Percentiles rank a stretch among this genome's conserved stretches.
Evolutionary conservation across 2,113 vertebrate genomes (phyloP).

Genomic region (Ictalurus furcatus): DNA sequence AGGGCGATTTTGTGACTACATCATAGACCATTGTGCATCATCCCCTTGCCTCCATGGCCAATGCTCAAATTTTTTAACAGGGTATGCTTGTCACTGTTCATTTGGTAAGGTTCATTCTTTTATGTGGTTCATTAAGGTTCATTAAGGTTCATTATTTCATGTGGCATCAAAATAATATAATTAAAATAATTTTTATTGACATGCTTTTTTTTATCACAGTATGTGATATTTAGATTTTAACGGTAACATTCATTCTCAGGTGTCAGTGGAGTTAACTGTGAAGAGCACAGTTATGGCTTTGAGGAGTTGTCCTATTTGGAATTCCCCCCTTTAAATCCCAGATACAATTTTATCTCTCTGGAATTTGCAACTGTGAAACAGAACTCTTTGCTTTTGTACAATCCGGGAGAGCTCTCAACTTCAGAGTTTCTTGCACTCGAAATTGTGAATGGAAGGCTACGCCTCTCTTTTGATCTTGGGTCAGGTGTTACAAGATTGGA

Average conservation of each 20-base stretch:
- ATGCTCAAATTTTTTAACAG: conserved; percentile 65
- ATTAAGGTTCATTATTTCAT: background rate
- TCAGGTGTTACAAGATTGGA: conserved; percentile 68
- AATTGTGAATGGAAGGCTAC: conserved; percentile 64
- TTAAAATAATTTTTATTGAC: background rate
- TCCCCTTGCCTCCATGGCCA: conserved; percentile 68
- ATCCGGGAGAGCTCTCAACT: conserved; percentile 59
- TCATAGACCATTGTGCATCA: conserved; percentile 68
- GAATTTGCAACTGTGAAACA: conserved; percentile 72
- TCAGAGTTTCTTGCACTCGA: conserved; percentile 74
- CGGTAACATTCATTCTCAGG: conserved; percentile 54
- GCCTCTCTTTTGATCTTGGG: conserved; percentile 73
- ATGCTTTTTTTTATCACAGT: no score
- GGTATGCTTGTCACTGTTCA: conserved; percentile 72
- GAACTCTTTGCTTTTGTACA: conserved; percentile 71
- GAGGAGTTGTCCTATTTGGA: conserved; percentile 75
- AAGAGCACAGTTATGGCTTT: conserved; percentile 74
- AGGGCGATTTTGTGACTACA: conserved; percentile 68
- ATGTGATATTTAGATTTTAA: background rate
- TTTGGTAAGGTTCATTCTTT: conserved; percentile 67
- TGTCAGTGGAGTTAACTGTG: conserved; percentile 67
- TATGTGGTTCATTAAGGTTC: no score
- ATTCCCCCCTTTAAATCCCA: conserved; percentile 72
- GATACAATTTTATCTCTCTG: conserved; percentile 73
- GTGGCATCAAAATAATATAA: background rate